Evolutionary conservation across 2,113 vertebrate species (phyloP).

Genomic region (Ceyx melanurus): DNA sequence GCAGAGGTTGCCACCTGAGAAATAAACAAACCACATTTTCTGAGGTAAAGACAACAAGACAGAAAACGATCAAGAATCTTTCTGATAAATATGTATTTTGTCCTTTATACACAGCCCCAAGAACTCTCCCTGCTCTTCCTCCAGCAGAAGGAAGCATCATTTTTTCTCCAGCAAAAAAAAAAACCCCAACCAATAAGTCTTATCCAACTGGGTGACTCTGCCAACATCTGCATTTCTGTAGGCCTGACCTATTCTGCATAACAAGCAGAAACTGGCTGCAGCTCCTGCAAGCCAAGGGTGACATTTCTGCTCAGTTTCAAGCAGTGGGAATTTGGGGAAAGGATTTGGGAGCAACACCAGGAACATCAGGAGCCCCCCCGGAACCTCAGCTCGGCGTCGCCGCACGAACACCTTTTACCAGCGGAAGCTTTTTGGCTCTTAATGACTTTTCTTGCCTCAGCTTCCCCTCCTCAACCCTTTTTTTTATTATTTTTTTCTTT

Average conservation of each 20-base stretch:
- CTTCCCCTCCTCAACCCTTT: background rate
- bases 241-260: background rate
- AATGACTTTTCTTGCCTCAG: background rate
- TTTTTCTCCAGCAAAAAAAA: background rate
- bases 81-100: background rate
- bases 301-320: background rate
- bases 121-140: background rate
- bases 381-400: rapidly evolving
- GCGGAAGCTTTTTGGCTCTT: background rate
- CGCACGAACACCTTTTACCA: background rate
- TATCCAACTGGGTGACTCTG: background rate
- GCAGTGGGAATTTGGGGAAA: background rate
- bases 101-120: background rate
- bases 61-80: background rate
- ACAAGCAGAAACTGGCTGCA: background rate
- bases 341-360: background rate
- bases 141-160: background rate
- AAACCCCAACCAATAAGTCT: rapidly evolving
- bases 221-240: background rate
- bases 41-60: rapidly evolving
- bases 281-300: background rate
- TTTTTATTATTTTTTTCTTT: background rate
- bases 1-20: background rate
- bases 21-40: rapidly evolving
- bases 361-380: background rate